Conservation (phyloP, 2,888 invertebrate species). For the Carterocephalus palaemon region DNA sequence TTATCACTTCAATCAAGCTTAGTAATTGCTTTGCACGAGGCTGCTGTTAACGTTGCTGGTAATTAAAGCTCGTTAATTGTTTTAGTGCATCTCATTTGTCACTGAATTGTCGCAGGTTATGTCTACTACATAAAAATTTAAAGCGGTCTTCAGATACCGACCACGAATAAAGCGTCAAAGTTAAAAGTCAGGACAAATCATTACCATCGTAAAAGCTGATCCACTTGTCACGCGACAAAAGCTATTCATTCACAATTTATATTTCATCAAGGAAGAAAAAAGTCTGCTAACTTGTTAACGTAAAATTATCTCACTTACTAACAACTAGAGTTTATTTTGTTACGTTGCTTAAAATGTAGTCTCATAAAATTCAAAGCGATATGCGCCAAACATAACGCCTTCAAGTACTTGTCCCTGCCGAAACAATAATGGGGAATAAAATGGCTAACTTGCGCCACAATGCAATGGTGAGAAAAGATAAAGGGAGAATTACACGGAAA, state of each 20-base stretch:
- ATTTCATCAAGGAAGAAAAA: conserved; percentile 27
- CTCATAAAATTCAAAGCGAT: conserved; percentile 39
- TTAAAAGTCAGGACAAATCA: conserved; percentile 22
- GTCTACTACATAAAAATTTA: conserved; percentile 19
- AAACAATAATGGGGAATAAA: conserved; percentile 71
- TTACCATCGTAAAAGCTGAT: conserved; percentile 43
- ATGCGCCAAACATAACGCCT: conserved; percentile 73
- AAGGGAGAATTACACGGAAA: conserved; percentile 74
- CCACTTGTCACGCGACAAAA: conserved; percentile 68
- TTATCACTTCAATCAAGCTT: conserved; percentile 48
- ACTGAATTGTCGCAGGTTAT: conserved; percentile 24
- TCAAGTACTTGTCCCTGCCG: conserved; percentile 50
- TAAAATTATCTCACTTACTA: too few species aligned
- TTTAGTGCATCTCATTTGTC: conserved; percentile 27
- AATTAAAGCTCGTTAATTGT: conserved; percentile 43
- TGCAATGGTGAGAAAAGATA: conserved; percentile 67
- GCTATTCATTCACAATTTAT: conserved; percentile 68
- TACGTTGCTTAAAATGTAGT: conserved; percentile 23
- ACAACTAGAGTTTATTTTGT: not conserved
- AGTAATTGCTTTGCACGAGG: conserved; percentile 62
- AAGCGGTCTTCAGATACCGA: not conserved
- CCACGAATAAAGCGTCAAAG: not conserved
- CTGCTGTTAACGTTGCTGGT: conserved; percentile 30
- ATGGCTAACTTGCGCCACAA: conserved; percentile 71
- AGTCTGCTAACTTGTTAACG: too few species aligned